Evolutionary conservation across 1,140 invertebrate genomes (phyloP).

Genomic region (Leucophenga varia): DNA sequence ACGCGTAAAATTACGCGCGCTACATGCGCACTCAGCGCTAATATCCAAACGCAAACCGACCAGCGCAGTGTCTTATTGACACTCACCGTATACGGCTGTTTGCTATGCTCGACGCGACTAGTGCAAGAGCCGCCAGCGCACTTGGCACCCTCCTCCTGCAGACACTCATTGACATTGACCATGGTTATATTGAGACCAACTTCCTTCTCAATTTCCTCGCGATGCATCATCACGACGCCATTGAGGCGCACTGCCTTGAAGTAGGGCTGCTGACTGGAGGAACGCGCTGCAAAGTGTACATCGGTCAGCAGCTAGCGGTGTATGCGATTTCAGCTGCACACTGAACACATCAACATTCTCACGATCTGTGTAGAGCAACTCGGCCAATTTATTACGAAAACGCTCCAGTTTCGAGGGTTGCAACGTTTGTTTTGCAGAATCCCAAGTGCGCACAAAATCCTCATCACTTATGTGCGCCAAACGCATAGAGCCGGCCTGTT

Average conservation of each 20-base stretch:
- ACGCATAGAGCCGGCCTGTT: constrained; percentile 69
- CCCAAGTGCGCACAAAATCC: constrained; percentile 67
- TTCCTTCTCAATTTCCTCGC: constrained; percentile 65
- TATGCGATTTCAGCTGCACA: constrained; percentile 60
- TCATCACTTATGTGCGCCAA: constrained; percentile 66
- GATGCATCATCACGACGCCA: constrained; percentile 65
- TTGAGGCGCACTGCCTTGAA: constrained; percentile 68
- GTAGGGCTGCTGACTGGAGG: constrained; percentile 64
- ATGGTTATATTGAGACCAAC: constrained; percentile 69
- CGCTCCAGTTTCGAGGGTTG: constrained; percentile 62
- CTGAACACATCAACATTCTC: constrained; percentile 71
- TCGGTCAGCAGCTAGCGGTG: constrained; percentile 63
- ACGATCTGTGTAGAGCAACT: constrained; percentile 60
- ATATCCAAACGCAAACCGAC: constrained; percentile 66
- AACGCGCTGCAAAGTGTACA: constrained; percentile 68
- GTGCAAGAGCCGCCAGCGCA: constrained; percentile 66
- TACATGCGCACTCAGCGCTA: constrained; percentile 62
- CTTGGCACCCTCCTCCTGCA: constrained; percentile 56
- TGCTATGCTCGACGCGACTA: constrained; percentile 64
- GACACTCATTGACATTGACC: constrained; percentile 72
- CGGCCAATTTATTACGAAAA: constrained; percentile 61
- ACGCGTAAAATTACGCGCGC: constrained; percentile 61
- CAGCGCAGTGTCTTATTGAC: constrained; percentile 70
- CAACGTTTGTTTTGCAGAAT: constrained; percentile 54
- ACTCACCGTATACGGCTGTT: constrained; percentile 70